phyloP scores from a whole-genome alignment of 64 coral and sea anemone genomes.

The Stichodactyla mertensii region DNA sequence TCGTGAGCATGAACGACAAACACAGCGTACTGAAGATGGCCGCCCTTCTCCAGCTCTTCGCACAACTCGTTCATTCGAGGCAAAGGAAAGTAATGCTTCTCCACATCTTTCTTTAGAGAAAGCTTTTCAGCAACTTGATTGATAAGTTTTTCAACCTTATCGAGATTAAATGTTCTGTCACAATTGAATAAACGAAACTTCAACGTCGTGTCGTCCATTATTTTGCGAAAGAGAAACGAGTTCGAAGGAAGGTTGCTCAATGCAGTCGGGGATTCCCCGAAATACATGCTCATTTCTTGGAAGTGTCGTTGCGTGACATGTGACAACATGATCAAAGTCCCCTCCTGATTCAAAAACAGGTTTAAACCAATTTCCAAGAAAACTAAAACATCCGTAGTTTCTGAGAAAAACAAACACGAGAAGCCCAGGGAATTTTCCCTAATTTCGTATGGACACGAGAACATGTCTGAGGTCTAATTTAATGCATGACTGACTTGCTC shows the following conservation, averaged over 20 bases:
- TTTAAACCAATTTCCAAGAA: background rate
- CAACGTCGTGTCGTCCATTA: background rate
- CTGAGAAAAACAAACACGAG: background rate
- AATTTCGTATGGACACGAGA: background rate
- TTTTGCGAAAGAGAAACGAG: background rate
- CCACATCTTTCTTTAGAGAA: background rate
- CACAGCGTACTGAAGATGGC: slow-evolving; percentile 45
- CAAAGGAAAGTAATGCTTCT: slow-evolving; percentile 38
- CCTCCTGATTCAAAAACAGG: background rate
- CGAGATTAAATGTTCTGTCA: slow-evolving; percentile 52
- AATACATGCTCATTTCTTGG: background rate
- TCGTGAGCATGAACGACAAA: slow-evolving; percentile 84
- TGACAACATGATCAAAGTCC: background rate
- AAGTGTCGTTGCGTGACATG: slow-evolving; percentile 7
- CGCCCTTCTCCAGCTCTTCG: background rate
- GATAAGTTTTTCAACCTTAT: slow-evolving; percentile 30
- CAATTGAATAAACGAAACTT: slow-evolving; percentile 64
- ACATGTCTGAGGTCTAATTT: background rate
- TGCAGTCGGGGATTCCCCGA: background rate
- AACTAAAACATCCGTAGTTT: background rate
- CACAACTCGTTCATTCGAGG: slow-evolving; percentile 48
- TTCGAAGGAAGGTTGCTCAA: background rate
- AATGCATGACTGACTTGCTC: background rate
- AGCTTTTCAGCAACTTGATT: background rate
- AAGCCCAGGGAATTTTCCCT: background rate